Evolutionary conservation across 2,113 vertebrate species (phyloP).

Genomic region (Tapirus terrestris): DNA sequence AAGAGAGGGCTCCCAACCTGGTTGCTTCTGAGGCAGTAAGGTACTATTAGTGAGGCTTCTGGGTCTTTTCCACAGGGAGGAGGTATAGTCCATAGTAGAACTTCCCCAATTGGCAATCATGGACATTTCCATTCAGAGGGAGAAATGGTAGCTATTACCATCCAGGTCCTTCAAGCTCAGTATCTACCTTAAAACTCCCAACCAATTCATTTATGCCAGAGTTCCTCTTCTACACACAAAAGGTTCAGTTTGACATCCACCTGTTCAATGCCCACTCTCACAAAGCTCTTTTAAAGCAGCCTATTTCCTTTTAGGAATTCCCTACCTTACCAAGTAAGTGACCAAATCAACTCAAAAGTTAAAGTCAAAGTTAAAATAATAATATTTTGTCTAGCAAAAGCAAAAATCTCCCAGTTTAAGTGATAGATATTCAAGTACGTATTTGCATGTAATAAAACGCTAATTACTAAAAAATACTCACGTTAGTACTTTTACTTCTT

Average conservation of each 20-base stretch:
- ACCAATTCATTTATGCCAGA: not conserved
- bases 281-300: not conserved
- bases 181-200: not conserved
- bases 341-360: constrained; percentile 27
- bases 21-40: not conserved
- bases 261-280: not conserved
- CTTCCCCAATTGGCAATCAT: not conserved
- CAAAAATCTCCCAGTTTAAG: not conserved
- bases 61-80: not conserved
- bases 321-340: not conserved
- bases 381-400: not conserved
- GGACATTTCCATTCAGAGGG: not conserved
- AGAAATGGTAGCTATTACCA: not conserved
- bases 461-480: constrained; percentile 79
- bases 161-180: not conserved
- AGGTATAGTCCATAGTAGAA: not conserved
- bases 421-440: not conserved
- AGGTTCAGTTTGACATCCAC: not conserved
- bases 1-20: not conserved
- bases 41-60: not conserved
- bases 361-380: constrained; percentile 18
- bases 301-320: constrained; percentile 13
- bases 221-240: not conserved
- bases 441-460: not conserved
- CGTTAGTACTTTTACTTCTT: constrained; percentile 90